Base-by-base conservation (phyloP, 2,888 invertebrate species). In the Syrista parreyssii region DNA sequence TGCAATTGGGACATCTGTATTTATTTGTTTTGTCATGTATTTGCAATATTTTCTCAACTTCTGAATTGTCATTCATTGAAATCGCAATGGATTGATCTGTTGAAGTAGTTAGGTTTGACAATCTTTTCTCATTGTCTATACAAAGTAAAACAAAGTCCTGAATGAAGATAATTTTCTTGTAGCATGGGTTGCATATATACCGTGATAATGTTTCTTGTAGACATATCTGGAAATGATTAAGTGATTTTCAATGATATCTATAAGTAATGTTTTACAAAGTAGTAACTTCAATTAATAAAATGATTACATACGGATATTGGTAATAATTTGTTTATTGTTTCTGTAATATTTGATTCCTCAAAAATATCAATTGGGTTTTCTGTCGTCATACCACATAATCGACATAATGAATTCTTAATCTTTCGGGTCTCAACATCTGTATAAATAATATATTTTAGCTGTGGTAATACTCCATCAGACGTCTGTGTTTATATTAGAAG, bases 1-100 rank as follows among this genome's bases (percentile, higher is more conserved):
- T 84, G 74, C 86, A 86, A 75, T 85, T 86, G 23, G 86, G 86
- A 75, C 86, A 86, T 15, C 79, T 75, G 32, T 82, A 84, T 71
- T 71, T 71, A 12, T 71, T 71, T 33, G 31, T 71, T 32, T 71
- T 71, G 1, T 71, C 71, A 32, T 71, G 4, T 12, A 71, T 33
- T 31, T 71, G 12, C 31, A 71, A 71, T 32, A 71, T 6, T 71
- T 33, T 71, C 6, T 15, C 12, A 33, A 31, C 23, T 32, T 33
- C 23, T 31, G 12, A 11, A 71, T 71, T 71, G 32, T 32, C 32
- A 71, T 71, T 71, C 9, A 55, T 1, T 55, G 55, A 9, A 55
- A 23, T 55, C 6, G 6, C 55, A 55, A 23, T 23, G 9, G 55
- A 55, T 55, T 23, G 32, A 15, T 74, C 35, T 36, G 15, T 11